Conservation (phyloP, 2,888 invertebrate species). For the Hirtodrosophila duncani region DNA sequence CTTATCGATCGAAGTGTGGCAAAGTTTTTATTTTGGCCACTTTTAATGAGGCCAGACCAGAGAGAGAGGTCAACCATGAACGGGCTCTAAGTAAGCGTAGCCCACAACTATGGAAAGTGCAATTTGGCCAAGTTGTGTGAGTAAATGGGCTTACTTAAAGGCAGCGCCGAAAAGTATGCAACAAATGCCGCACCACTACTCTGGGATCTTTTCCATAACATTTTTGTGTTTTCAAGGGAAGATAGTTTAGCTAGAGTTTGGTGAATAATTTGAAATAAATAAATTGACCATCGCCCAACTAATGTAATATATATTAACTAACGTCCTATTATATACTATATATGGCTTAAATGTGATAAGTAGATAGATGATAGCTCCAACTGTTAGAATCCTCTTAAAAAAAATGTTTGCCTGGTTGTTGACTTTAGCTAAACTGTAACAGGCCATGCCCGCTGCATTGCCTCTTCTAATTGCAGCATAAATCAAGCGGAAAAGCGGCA, state of each 20-base stretch:
- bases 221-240: too few relatives aligned
- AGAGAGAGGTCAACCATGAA: neutral
- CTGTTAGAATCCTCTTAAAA: too few relatives aligned
- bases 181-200: conserved; percentile 45
- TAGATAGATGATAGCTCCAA: too few relatives aligned
- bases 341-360: too few relatives aligned
- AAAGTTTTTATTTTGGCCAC: conserved; percentile 22
- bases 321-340: too few relatives aligned
- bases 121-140: conserved; percentile 17
- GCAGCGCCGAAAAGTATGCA: conserved; percentile 39
- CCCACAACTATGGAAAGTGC: conserved; percentile 17
- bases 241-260: too few relatives aligned
- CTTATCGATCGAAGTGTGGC: conserved; percentile 40
- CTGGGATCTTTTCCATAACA: too few relatives aligned
- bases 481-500: conserved; percentile 54
- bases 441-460: conserved; percentile 20
- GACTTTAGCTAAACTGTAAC: too few relatives aligned
- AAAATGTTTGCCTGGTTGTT: too few relatives aligned
- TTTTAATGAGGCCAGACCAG: conserved; percentile 42
- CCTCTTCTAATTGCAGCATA: conserved; percentile 69
- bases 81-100: conserved; percentile 5
- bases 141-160: conserved; percentile 8
- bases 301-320: too few relatives aligned
- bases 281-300: too few relatives aligned
- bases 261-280: too few relatives aligned